Base-by-base conservation (phyloP, 2,797 vertebrate genomes). In the Liasis olivaceus region DNA sequence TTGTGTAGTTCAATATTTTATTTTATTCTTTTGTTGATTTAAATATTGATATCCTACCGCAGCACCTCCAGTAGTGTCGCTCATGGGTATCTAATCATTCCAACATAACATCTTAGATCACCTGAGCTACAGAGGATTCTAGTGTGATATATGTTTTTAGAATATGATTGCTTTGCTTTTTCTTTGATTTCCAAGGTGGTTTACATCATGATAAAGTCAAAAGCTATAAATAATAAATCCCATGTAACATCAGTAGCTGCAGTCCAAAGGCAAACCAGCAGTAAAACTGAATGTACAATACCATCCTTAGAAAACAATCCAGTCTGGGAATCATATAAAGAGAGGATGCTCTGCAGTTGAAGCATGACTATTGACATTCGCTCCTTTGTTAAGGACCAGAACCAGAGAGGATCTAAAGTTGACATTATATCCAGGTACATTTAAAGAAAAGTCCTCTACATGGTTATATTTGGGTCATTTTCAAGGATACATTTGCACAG, bases 211-310 rank as follows among this genome's bases (percentile, higher is more conserved):
- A 77, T 72, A 62, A 69, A 59, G 88, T 42, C 60, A 51, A 89
- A 72, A 84, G 24, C 47, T 22, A 89, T 89, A 84, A 89, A 87
- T 87, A 91, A 91, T 26, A 42, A 91, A 91, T 66, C n/a, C 14
- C 63, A 42, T 58, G 12, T 85, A 89, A 88, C 56, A 62, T 77
- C 60, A 60, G 31, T 31, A 92, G 47, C n/a, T 89, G 64, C 59
- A 77, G 31, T 66, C 84, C 63, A 89, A 84, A 64, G 59, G 54
- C 64, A 64, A 89, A 56, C 58, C 17, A 31, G 28, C 42, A 36
- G 69, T 81, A 88, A 88, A 86, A 86, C 20, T 7, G 36, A 56
- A 91, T 2, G 0, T 13, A 31, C 36, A 11, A 15, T 54, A 54
- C 60, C 60, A 81, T 69, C 28, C 14, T 54, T 22, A 85, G 64